Percentiles rank a stretch among this genome's conserved stretches.
Evolutionary conservation across 2,113 vertebrate species (phyloP).

Genomic region (Candoia aspera): DNA sequence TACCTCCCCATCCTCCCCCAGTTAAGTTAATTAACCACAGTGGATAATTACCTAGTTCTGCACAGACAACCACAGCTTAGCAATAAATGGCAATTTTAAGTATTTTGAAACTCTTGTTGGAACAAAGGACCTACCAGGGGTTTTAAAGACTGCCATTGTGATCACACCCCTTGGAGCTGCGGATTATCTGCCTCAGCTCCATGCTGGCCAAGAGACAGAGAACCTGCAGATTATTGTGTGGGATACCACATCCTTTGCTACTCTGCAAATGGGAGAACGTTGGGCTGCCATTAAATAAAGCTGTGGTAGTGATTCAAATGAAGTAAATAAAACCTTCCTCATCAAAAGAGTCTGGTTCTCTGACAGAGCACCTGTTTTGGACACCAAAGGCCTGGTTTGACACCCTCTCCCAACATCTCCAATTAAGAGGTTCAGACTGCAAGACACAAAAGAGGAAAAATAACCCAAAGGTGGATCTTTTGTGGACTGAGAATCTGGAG

Average conservation of each 20-base stretch:
- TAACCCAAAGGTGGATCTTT: neutral
- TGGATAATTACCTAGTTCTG: conserved; percentile 12
- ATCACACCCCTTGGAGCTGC: neutral
- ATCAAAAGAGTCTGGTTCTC: neutral
- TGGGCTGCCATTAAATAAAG: neutral
- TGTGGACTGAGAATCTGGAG: neutral
- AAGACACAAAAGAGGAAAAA: neutral
- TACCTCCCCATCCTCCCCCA: neutral
- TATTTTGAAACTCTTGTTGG: neutral
- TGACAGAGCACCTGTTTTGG: neutral
- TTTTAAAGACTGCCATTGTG: neutral
- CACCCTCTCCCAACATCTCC: neutral
- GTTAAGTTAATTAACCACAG: conserved; percentile 21
- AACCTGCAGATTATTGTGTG: neutral
- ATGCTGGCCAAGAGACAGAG: neutral
- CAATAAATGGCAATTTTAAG: neutral
- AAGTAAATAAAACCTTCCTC: neutral
- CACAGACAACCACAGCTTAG: conserved; percentile 12
- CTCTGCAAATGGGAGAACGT: neutral
- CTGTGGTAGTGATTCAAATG: neutral
- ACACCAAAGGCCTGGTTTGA: too few species aligned
- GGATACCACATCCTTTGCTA: neutral
- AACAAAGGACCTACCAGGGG: neutral
- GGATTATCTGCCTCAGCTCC: neutral
- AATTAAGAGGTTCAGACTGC: neutral